A percentile compares a stretch with the other conserved stretches of the same genome.
Conservation (phyloP, 2,113 vertebrate genomes). For the Pluvialis apricaria region DNA sequence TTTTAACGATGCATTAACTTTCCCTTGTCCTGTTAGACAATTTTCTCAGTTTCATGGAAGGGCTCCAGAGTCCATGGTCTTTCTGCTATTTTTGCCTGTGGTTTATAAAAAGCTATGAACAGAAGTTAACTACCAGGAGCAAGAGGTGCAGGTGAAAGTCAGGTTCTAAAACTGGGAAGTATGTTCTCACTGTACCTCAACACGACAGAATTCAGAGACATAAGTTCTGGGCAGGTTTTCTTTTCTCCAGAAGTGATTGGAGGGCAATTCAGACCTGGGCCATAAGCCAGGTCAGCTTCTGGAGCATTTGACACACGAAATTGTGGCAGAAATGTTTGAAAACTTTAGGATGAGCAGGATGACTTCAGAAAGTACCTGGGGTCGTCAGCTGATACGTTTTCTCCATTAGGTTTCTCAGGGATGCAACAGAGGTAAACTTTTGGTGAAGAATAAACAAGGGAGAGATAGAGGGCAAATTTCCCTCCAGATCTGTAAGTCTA, state of each 20-base stretch:
- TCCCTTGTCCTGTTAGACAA: background rate
- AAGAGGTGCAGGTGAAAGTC: background rate
- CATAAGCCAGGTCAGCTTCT: background rate
- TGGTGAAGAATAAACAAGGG: background rate
- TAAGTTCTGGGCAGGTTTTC: background rate
- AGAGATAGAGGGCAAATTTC: background rate
- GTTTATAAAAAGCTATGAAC: background rate
- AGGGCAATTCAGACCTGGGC: background rate
- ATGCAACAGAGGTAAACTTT: background rate
- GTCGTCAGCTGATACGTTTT: background rate
- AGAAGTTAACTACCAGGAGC: background rate
- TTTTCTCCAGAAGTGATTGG: background rate
- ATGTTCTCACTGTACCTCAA: background rate
- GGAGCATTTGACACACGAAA: background rate
- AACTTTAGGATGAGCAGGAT: background rate
- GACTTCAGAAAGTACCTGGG: background rate
- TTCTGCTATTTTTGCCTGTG: background rate
- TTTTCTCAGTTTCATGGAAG: background rate
- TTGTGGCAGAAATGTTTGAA: background rate
- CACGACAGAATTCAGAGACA: background rate
- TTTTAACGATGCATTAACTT: background rate
- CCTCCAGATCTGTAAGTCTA: background rate
- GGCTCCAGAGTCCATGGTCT: background rate
- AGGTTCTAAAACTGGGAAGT: background rate
- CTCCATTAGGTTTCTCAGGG: background rate